A percentile compares a stretch with the other conserved stretches of the same genome.
phyloP scores from a whole-genome alignment of 2,113 vertebrate genomes.

The Coracopsis vasa region DNA sequence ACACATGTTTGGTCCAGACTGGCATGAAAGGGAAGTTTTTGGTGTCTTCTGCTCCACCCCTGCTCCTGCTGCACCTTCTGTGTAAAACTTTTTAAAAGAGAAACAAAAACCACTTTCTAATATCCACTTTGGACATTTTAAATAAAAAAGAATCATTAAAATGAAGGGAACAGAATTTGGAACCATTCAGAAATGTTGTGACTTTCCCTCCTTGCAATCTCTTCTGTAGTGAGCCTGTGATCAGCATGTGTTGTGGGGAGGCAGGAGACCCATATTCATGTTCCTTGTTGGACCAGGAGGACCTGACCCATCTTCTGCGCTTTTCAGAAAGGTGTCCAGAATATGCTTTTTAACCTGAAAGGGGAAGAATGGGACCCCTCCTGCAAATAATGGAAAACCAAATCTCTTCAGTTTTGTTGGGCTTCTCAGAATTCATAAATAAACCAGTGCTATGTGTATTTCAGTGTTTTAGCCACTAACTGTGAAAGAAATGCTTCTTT shows the following conservation, averaged over 20 bases:
- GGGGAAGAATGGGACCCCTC: background rate
- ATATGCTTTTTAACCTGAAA: background rate
- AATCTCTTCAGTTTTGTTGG: background rate
- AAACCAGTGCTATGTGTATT: background rate
- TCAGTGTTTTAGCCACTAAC: background rate
- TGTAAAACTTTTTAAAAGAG: background rate
- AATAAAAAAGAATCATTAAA: background rate
- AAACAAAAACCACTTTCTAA: background rate
- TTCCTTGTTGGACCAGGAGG: background rate
- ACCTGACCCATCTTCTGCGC: background rate
- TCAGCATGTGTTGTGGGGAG: background rate
- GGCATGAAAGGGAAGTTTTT: background rate
- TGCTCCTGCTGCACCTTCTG: rapidly evolving
- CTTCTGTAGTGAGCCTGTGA: rapidly evolving
- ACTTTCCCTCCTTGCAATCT: background rate
- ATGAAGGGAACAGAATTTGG: background rate
- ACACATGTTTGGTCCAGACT: background rate
- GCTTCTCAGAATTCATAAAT: background rate
- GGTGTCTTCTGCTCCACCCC: background rate
- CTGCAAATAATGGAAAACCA: background rate
- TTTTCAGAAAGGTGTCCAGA: background rate
- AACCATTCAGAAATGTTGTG: background rate
- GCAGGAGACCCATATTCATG: background rate
- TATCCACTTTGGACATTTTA: background rate
- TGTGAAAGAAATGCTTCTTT: background rate